Evolutionary conservation across 92 coral and sea anemone species (phyloP).

Genomic region (Chrysogorgia sp.): DNA sequence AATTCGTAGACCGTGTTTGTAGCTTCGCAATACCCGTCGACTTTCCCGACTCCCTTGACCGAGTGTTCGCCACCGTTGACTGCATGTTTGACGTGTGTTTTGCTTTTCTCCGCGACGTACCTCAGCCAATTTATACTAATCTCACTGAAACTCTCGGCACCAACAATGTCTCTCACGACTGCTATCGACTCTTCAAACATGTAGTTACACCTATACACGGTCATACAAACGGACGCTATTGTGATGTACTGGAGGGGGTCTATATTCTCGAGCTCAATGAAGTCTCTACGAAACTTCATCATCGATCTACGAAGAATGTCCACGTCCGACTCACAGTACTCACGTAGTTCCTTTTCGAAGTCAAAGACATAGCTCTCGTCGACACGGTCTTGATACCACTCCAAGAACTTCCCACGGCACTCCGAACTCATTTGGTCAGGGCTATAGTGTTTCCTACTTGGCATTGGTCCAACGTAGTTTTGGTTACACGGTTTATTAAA

Average conservation of each 20-base stretch:
- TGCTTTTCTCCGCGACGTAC: too few relatives aligned
- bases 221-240: slow-evolving; percentile 42
- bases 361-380: slow-evolving; percentile 5
- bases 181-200: slow-evolving; percentile 41
- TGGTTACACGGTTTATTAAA: slow-evolving; percentile 11
- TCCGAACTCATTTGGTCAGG: not conserved
- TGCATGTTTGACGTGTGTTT: too few relatives aligned
- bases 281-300: not conserved
- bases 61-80: too few relatives aligned
- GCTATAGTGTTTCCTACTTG: not conserved
- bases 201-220: slow-evolving; percentile 35
- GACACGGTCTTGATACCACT: slow-evolving; percentile 27
- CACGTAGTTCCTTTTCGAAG: slow-evolving; percentile 1
- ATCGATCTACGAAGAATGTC: not conserved
- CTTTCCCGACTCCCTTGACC: too few relatives aligned
- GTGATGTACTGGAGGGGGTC: slow-evolving; percentile 26
- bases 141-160: too few relatives aligned
- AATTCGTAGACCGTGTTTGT: too few relatives aligned
- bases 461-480: slow-evolving; percentile 20
- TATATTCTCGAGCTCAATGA: not conserved
- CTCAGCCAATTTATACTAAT: too few relatives aligned
- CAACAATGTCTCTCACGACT: slow-evolving; percentile 44
- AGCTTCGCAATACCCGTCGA: too few relatives aligned
- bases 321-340: slow-evolving; percentile 12
- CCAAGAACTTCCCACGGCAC: not conserved